Conservation (phyloP, 2,797 vertebrate genomes). For the Hoplostethus mediterraneus region DNA sequence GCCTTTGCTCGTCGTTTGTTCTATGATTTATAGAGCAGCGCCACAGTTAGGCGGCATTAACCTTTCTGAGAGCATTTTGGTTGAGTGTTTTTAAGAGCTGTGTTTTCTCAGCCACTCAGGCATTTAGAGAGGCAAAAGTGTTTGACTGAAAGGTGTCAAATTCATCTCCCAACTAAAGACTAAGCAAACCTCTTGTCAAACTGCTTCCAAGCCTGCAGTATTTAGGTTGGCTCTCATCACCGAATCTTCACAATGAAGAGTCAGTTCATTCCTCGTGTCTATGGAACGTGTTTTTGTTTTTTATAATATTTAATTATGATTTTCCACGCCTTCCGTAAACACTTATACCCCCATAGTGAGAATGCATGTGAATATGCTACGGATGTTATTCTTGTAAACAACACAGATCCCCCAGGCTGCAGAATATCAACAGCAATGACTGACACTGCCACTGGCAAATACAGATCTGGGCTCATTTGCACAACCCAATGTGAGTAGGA, state of each 20-base stretch:
- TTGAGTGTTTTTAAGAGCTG: neutral
- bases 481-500: constrained; percentile 20
- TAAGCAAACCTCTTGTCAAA: neutral
- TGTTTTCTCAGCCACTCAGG: neutral
- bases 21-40: too few relatives aligned
- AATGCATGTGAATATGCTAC: neutral
- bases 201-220: neutral
- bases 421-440: constrained; percentile 25
- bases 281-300: neutral
- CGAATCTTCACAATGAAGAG: neutral
- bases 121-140: neutral
- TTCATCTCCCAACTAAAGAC: neutral
- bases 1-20: too few relatives aligned
- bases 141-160: neutral
- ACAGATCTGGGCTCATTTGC: constrained; percentile 31
- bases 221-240: neutral
- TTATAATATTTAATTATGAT: constrained; percentile 2
- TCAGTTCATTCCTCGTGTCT: neutral
- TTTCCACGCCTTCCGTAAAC: neutral
- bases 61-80: neutral
- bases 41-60: neutral
- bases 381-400: constrained; percentile 23
- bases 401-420: constrained; percentile 6
- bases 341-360: neutral
- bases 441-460: constrained; percentile 12